phyloP scores from a whole-genome alignment of 2,888 invertebrate genomes.

The Parascotia fuliginaria region DNA sequence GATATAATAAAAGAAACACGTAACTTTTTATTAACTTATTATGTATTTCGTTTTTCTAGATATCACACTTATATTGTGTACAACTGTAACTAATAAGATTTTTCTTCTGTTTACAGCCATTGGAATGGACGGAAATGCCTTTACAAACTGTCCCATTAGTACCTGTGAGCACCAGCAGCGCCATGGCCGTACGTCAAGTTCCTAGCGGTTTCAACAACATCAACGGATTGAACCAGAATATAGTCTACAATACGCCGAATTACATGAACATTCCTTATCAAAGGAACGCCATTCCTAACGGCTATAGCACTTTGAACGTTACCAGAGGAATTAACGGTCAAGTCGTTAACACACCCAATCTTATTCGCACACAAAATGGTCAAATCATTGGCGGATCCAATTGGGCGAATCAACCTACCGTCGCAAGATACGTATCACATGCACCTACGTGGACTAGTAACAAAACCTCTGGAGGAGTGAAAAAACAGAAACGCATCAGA shows the following conservation, averaged over 20 bases:
- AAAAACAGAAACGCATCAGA: constrained; percentile 87
- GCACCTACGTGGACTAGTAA: constrained; percentile 33
- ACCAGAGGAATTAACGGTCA: constrained; percentile 9
- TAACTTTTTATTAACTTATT: no score
- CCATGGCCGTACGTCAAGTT: constrained; percentile 23
- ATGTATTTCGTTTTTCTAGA: no score
- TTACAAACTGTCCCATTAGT: constrained; percentile 24
- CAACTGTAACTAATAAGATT: background rate
- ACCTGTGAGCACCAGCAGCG: constrained; percentile 20
- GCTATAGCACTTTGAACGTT: constrained; percentile 12
- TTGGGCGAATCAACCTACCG: constrained; percentile 23
- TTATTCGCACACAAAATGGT: constrained; percentile 27
- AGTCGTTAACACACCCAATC: constrained; percentile 20
- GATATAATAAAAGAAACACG: no score
- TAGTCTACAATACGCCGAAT: constrained; percentile 23
- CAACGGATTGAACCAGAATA: constrained; percentile 21
- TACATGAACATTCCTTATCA: constrained; percentile 29
- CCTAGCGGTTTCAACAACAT: constrained; percentile 32
- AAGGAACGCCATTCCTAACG: constrained; percentile 7
- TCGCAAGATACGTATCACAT: constrained; percentile 32
- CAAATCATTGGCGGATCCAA: constrained; percentile 18
- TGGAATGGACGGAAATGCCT: constrained; percentile 44
- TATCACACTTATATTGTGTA: no score
- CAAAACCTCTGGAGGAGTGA: constrained; percentile 47
- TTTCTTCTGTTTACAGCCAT: constrained; percentile 41